Evolutionary conservation across 2,888 invertebrate genomes (phyloP), one percentile per base, ranked within the genome.

Genomic region (Brachypalpus laphriformis): DNA sequence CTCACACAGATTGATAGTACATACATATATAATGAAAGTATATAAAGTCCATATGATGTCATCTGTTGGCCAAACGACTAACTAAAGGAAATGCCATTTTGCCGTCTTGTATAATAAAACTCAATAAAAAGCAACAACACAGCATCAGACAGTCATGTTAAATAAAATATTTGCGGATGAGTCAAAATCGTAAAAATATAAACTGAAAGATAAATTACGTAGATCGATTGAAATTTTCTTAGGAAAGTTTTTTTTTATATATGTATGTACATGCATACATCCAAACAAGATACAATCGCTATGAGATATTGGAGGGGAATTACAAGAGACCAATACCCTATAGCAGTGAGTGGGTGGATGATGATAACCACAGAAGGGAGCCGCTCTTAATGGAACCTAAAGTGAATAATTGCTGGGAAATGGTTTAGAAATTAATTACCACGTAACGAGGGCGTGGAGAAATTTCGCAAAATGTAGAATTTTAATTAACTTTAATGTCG

Each of bases 121-220:
- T 11, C 1, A 57, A 57, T 1, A 28, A 2, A 54, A 42, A 25
- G 6, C 51, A 65, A 51, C 57, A 70, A 57, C 42, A 57, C 45
- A 57, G 31, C 25, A 28, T 5, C 22, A 49, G 20, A 34, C 65
- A 51, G 37, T 49, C 47, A n/a, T n/a, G 20, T 20, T 28, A 42
- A 31, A 28, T 14, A 20, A 56, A 68, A 56, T 56, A 20, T 57
- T 70, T 34, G 31, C 42, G 16, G 34, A 57, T 70, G 70, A 70
- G 34, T 70, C 70, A 70, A 70, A 28, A 34, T 16, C 25, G 42
- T 42, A 56, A 54, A 68, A 68, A 56, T 68, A 68, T 31, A 31
- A 47, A 47, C 22, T 37, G 20, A 45, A 37, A 51, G 20, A 31
- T 57, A 70, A 42, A 40, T 70, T 57, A 57, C 70, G 34, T 47